Percentiles rank a stretch among this genome's conserved stretches.
Conservation (phyloP, 2,113 vertebrate genomes). For the Semnornis frantzii region DNA sequence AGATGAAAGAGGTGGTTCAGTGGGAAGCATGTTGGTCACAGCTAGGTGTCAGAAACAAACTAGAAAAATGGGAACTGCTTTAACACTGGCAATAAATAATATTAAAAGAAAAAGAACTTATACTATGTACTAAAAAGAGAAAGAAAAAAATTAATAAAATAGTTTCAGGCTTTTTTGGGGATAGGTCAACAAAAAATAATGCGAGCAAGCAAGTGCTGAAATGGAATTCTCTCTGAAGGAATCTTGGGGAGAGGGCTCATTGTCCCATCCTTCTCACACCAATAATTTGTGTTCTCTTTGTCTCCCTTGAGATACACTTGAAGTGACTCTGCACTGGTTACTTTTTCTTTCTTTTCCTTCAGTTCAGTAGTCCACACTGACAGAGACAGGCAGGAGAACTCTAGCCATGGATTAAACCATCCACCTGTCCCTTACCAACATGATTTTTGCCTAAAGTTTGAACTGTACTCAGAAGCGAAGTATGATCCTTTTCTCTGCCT, state of each 20-base stretch:
- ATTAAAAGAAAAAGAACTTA: constrained; percentile 60
- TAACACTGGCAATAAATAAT: constrained; percentile 69
- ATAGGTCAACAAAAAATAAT: constrained; percentile 62
- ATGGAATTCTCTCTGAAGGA: constrained; percentile 78
- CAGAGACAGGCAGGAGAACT: background rate
- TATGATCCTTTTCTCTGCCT: background rate
- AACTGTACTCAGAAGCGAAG: constrained; percentile 4
- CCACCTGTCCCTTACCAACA: background rate
- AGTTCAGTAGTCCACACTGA: constrained; percentile 18
- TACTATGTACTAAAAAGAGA: constrained; percentile 69
- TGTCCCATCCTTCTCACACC: constrained; percentile 76
- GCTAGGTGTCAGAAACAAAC: constrained; percentile 80
- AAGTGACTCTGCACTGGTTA: constrained; percentile 47
- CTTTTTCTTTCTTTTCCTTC: constrained; percentile 21
- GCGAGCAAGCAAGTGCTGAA: constrained; percentile 73
- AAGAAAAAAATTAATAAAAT: constrained; percentile 77
- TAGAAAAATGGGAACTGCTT: constrained; percentile 75
- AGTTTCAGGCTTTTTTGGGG: constrained; percentile 72
- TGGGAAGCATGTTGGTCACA: constrained; percentile 74
- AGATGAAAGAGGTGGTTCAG: constrained; percentile 76
- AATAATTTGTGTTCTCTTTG: constrained; percentile 79
- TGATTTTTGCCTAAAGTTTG: constrained; percentile 50
- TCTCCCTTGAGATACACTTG: constrained; percentile 64
- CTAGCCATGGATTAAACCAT: constrained; percentile 2
- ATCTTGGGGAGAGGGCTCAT: constrained; percentile 73